Base-by-base conservation (phyloP, 2,888 invertebrate species). In the Mythimna lalbum region DNA sequence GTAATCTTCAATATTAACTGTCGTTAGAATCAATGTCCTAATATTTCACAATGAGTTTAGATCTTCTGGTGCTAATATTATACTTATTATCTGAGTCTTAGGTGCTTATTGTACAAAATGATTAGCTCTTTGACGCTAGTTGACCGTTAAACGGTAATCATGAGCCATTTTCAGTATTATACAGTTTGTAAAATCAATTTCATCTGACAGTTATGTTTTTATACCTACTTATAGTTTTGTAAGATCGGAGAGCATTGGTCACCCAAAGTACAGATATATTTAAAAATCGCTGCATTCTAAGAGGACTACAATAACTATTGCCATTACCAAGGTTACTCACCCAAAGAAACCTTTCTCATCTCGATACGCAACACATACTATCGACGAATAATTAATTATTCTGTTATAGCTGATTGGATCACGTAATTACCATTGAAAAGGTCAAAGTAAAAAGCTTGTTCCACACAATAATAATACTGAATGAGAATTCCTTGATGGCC, bases 181-280 rank as follows among this genome's bases (percentile, higher is more conserved):
- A 49, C 52, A 59, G 56, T 64, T 63, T 63, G 60, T 65, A 56
- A 82, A 81, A 79, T 76, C 70, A 71, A 76, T 81, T 82, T 81
- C 60, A 62, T 39, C 63, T 61, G 36, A 39, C 62, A 63, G 69
- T 82, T 73, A 69, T 43, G 52, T 14, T 56, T 72, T 72, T 60
- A 81, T 31, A 64, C 59, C 55, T 33, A 33, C 74, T 50, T 53
- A 33, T 31, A 47, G 50, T 57, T 55, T 49, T 70, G 50, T n/a
- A 50, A 69, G 27, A 36, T 36, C 2, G 2, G 1, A 31, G 47
- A 21, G 6, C 21, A 39, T 33, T 21, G 3, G 9, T 31, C 10
- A 21, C 23, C 9, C 1, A 17, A 21, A 36, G 36, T 4, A 7
- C 21, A 36, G 21, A 57, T 10, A 17, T 9, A 27, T 52, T 52